phyloP scores from a whole-genome alignment of 2,113 vertebrate genomes.

The Oryzias melastigma region DNA sequence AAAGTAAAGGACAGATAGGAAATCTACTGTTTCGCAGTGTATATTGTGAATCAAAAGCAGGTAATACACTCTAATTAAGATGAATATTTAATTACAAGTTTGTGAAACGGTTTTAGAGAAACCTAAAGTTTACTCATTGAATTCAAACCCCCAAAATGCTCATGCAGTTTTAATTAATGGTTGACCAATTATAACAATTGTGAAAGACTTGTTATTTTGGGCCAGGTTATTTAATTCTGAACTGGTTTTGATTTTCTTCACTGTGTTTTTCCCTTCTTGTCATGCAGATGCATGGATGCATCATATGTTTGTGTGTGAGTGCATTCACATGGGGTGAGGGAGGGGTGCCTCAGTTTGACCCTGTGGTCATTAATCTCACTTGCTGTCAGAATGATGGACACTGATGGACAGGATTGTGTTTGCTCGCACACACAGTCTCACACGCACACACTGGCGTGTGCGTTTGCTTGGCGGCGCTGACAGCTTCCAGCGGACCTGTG shows the following conservation, averaged over 20 bases:
- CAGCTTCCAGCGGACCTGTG: constrained; percentile 47
- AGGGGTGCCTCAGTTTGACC: constrained; percentile 70
- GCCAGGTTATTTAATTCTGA: no score
- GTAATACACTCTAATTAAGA: no score
- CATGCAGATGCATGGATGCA: neutral
- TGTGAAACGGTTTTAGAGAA: no score
- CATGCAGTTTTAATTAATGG: no score
- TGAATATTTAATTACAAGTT: no score
- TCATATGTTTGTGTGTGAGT: constrained; percentile 33
- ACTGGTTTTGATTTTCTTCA: neutral
- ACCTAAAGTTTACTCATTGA: no score
- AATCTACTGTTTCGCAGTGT: no score
- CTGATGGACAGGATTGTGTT: constrained; percentile 77
- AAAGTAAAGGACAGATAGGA: no score
- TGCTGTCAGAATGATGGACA: constrained; percentile 78
- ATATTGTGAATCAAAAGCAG: no score
- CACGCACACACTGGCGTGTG: constrained; percentile 30
- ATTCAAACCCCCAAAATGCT: no score
- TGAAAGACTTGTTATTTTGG: no score
- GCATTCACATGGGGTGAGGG: constrained; percentile 37
- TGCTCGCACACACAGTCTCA: constrained; percentile 45
- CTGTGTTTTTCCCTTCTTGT: neutral
- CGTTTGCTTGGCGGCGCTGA: constrained; percentile 47
- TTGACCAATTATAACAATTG: no score
- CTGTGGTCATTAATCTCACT: constrained; percentile 83